Evolutionary conservation across 2,113 vertebrate genomes (phyloP).

Genomic region (Pteronura brasiliensis): DNA sequence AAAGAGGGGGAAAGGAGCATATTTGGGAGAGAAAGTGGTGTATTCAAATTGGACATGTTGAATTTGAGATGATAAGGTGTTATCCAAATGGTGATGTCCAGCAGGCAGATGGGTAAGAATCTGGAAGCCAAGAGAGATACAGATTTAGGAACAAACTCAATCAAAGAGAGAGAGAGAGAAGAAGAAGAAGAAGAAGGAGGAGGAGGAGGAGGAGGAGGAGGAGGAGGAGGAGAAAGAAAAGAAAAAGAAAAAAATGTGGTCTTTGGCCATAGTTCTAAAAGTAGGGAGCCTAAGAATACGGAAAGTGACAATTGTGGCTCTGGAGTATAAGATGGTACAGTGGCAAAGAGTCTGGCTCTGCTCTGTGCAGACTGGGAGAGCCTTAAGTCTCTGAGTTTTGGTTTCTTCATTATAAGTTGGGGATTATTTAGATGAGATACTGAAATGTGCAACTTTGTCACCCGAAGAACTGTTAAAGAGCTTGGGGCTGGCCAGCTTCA

Average conservation of each 20-base stretch:
- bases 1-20: neutral
- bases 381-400: neutral
- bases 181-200: no score
- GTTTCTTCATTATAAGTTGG: constrained; percentile 13
- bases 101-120: neutral
- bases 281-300: neutral
- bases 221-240: no score
- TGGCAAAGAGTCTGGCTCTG: neutral
- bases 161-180: neutral
- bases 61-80: neutral
- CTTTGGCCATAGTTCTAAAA: neutral
- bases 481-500: neutral
- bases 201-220: no score
- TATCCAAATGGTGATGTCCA: neutral
- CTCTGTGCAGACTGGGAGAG: neutral
- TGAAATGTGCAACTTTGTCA: neutral
- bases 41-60: neutral
- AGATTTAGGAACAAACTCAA: neutral
- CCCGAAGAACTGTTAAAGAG: neutral
- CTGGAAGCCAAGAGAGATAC: neutral
- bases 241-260: neutral
- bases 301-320: neutral
- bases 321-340: neutral
- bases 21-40: neutral
- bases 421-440: neutral